Evolutionary conservation across 1,140 invertebrate species (phyloP), one percentile per base, ranked within the genome.

Genomic region (Centruroides vittatus): DNA sequence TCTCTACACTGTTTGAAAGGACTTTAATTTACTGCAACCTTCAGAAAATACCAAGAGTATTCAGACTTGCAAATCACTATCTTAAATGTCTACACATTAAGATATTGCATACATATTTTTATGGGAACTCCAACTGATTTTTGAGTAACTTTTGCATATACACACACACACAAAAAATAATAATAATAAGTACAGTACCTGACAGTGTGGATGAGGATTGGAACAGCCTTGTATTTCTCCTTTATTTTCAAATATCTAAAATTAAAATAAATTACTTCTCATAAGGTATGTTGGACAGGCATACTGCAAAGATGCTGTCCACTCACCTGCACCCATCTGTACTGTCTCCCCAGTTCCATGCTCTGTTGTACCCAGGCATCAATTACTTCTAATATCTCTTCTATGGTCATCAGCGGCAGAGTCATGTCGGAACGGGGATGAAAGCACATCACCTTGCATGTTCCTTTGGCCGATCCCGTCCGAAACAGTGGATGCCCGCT

Each of bases 161-260:
- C 23, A 23, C 23, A 23, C 23, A 23, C 23, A 23, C 23, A 23
- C 23, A 23, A 23, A 23, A 23, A 23, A 13, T 8, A 53, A 11
- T 13, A 23, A 13, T 53, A 11, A 23, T 53, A n/a, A 53, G 11
- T 23, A 53, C 51, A 53, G 10, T 68, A 74, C 74, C 69, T 79
- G 94, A 72, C 94, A 96, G 75, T 98, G 95, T 2, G 94, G 94
- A 77, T 98, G 94, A 10, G 92, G 89, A 78, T 98, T 98, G 3
- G 93, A 97, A 71, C 94, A 98, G 0, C 95, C 95, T 91, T 97
- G 98, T 13, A 93, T 80, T n/a, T 85, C 82, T 4, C 95, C 95
- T 72, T 89, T 85, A 72, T 98, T 98, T 77, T 98, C 94, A 78
- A 98, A 98, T 66, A 98, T 90, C 77, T 79, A 66, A 46, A 70